These are phyloP conservation scores for Bufo bufo DNA, from an alignment of 2,113 vertebrate species.

Conservation along the genomic window DNA sequence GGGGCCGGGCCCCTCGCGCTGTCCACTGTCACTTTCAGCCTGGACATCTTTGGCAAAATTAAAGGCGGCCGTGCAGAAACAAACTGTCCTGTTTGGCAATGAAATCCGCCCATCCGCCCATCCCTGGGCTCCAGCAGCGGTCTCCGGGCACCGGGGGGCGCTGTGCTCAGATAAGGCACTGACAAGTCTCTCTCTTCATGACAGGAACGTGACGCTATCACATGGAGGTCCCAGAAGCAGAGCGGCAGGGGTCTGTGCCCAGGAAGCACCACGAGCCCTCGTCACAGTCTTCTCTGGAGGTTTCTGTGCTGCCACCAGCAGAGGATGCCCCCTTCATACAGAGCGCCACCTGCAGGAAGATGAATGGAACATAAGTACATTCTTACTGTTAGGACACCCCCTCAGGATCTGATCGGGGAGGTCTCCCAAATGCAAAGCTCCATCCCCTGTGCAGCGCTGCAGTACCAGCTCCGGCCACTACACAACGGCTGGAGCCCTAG, in stretches of 20 bases:
- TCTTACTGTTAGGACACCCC: no score
- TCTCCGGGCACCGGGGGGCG: neutral
- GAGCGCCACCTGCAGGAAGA: constrained; percentile 67
- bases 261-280: constrained; percentile 82
- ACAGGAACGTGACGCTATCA: neutral
- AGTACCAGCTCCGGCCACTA: no score
- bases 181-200: neutral
- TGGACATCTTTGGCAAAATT: constrained; percentile 8
- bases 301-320: constrained; percentile 65
- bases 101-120: neutral
- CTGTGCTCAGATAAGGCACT: constrained; percentile 14
- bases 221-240: constrained; percentile 61
- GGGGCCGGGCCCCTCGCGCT: neutral
- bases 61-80: neutral
- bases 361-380: neutral
- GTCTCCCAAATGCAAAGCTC: no score
- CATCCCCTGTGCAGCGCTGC: no score
- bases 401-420: no score
- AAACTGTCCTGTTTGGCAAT: constrained; percentile 6
- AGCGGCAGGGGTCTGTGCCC: constrained; percentile 79
- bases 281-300: constrained; percentile 76
- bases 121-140: neutral
- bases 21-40: neutral
- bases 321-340: constrained; percentile 72
- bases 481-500: no score